These are phyloP conservation scores for Callithrix jacchus DNA, from an alignment of 2,113 vertebrate species.

Conservation along the genomic window DNA sequence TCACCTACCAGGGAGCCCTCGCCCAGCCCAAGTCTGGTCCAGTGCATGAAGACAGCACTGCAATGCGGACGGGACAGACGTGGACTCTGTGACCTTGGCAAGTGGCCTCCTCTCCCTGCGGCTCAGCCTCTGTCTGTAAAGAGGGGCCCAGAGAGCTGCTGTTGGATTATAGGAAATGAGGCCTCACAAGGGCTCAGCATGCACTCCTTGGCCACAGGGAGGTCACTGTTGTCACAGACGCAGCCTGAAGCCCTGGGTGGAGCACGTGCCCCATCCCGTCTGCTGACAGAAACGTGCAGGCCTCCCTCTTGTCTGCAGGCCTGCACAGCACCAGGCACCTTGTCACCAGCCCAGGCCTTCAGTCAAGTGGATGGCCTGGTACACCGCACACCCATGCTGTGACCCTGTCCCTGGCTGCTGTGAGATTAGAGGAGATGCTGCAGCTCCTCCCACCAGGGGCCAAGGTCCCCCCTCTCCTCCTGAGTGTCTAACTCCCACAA, in stretches of 20 bases:
- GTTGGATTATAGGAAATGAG: fast-evolving
- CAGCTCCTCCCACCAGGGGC: not conserved
- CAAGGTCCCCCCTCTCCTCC: no score
- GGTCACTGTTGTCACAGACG: not conserved
- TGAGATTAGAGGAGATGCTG: not conserved
- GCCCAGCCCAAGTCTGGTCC: no score
- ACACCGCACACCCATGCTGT: fast-evolving
- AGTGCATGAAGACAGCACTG: fast-evolving
- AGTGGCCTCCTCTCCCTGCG: not conserved
- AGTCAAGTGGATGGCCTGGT: not conserved
- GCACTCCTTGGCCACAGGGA: not conserved
- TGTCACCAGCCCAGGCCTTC: not conserved
- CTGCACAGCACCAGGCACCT: not conserved
- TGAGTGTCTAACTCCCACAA: not conserved
- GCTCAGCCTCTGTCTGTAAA: not conserved
- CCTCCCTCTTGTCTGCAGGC: not conserved
- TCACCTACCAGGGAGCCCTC: not conserved
- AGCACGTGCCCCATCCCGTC: fast-evolving
- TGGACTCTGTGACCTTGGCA: not conserved
- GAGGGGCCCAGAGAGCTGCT: fast-evolving
- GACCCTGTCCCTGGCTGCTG: no score
- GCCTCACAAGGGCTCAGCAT: not conserved
- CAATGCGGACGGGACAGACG: fast-evolving
- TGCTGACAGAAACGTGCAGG: not conserved
- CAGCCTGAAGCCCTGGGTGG: not conserved